Base-by-base conservation (phyloP, 2,797 vertebrate genomes). In the Gallirallus australis region DNA sequence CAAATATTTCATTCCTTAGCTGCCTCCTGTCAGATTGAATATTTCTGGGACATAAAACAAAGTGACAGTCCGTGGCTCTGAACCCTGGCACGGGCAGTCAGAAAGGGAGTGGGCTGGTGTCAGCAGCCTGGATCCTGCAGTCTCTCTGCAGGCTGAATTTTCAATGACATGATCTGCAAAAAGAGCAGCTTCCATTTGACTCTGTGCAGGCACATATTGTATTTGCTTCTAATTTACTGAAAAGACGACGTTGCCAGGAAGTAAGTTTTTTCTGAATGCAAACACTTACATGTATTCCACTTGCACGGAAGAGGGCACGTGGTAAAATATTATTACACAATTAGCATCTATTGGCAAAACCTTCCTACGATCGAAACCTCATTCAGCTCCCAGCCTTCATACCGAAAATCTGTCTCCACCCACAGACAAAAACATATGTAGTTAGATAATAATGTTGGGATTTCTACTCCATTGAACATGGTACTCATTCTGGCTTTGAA, bases 261-360 rank as follows among this genome's bases (percentile, higher is more conserved):
- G 15, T 65, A 81, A 30, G 8, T 82, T 79, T 87, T 96, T 96
- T 68, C 54, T 86, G 61, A 86, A 57, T 50, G 18, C 35, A 84
- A 69, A 14, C 25, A 27, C 25, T 90, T 66, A 6, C 0, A 0
- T 27, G 17, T 71, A 42, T 40, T 53, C 17, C 24, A 13, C 47
- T 84, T 86, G 21, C 15, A 15, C 25, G 80, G 20, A 52, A 75
- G 76, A 88, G 73, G 25, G 23, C 52, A 64, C 1, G 5, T 42
- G 59, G 52, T 64, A 79, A 93, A 86, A 80, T 14, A 47, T 82
- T 52, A 81, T 89, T 52, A 31, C 42, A n/a, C 7, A 47, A 37
- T 81, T 91, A 48, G 65, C 7, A 11, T 24, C 30, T 72, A 72
- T 47, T 73, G 70, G 21, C 56, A 85, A 93, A 93, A 57, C 68